Evolutionary conservation across 1,140 invertebrate genomes (phyloP).

Genomic region (Onthophagus taurus): DNA sequence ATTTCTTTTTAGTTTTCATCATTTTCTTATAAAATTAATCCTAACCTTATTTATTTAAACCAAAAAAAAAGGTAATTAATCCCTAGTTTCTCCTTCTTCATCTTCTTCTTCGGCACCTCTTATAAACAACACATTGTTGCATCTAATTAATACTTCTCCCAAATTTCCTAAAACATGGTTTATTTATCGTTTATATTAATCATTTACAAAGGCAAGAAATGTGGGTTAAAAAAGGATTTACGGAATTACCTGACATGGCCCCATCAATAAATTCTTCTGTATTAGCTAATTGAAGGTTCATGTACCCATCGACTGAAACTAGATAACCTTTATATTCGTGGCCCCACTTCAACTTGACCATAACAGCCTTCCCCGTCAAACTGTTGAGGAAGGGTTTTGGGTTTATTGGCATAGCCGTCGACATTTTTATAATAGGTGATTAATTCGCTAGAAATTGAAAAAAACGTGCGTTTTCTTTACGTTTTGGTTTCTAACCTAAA

Average conservation of each 20-base stretch:
- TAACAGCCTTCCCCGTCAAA: conserved; percentile 92
- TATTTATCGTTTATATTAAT: background rate
- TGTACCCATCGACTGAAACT: conserved; percentile 97
- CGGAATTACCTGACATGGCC: conserved; percentile 60
- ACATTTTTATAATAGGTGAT: conserved; percentile 40
- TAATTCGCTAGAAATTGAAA: background rate
- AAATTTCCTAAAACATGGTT: conserved; percentile 60
- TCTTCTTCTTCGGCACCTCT: conserved; percentile 94
- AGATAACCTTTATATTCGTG: conserved; percentile 98
- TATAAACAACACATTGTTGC: conserved; percentile 98
- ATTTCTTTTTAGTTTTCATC: too few relatives aligned
- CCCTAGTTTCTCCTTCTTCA: conserved; percentile 94
- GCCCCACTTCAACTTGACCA: conserved; percentile 99
- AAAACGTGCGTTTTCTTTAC: too few relatives aligned
- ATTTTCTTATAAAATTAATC: too few relatives aligned
- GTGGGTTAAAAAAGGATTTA: background rate
- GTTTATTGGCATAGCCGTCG: conserved; percentile 90
- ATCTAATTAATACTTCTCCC: conserved; percentile 94
- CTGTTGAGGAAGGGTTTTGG: conserved; percentile 99
- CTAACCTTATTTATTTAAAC: too few relatives aligned
- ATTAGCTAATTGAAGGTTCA: conserved; percentile 98
- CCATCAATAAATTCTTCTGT: conserved; percentile 98
- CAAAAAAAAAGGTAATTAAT: conserved; percentile 47
- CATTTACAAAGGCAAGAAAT: background rate
- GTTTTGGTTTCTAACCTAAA: too few relatives aligned